Percentiles rank a stretch among this genome's conserved stretches.
Conservation (phyloP, 2,888 invertebrate species). For the Agrochola macilenta region DNA sequence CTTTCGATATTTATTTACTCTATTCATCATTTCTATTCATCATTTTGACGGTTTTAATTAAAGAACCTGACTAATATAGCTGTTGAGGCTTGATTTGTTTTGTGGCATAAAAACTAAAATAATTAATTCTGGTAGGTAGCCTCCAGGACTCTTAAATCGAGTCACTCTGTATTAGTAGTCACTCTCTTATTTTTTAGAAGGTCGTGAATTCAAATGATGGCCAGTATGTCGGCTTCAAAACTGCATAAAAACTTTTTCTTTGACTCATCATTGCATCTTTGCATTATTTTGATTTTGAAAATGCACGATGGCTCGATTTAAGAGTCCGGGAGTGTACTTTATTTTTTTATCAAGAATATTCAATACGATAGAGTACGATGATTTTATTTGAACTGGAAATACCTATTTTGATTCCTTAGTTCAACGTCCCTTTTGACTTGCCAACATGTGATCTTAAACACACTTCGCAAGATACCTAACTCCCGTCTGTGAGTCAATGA, state of each 20-base stretch:
- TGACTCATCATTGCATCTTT: no score
- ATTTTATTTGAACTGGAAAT: not conserved
- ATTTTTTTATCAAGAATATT: no score
- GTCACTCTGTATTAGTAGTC: no score
- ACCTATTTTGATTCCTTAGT: not conserved
- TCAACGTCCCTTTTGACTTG: not conserved
- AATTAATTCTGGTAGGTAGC: not conserved
- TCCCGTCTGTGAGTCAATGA: no score
- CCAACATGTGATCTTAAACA: not conserved
- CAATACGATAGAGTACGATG: not conserved
- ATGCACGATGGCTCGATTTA: no score
- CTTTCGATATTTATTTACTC: conserved; percentile 30
- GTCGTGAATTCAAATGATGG: no score
- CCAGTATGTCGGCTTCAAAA: no score
- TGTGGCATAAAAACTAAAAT: not conserved
- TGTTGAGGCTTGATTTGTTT: not conserved
- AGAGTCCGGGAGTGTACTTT: no score
- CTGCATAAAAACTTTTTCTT: no score
- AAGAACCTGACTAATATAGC: not conserved
- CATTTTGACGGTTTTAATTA: not conserved
- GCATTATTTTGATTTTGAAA: no score
- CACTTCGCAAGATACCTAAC: not conserved
- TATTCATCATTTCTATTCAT: conserved; percentile 14
- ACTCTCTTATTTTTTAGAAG: no score
- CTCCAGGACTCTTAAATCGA: no score